Conservation (phyloP, 2,797 vertebrate species). For the Coendou prehensilis region DNA sequence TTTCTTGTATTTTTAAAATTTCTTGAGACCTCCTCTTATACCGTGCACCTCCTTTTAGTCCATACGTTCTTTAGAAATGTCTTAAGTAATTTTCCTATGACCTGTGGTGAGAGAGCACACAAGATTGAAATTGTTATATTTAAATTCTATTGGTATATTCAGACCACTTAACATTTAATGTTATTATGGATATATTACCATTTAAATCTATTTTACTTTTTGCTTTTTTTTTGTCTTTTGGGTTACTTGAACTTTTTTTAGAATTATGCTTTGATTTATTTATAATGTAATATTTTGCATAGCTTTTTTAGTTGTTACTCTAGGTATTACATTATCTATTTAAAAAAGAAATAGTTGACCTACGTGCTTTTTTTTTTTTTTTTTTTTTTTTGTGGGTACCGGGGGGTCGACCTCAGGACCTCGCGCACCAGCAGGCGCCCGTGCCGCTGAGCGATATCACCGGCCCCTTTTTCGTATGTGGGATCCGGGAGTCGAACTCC, state of each 20-base stretch:
- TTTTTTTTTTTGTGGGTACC: no score
- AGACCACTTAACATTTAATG: not conserved
- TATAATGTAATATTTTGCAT: not conserved
- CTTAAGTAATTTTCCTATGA: constrained; percentile 1
- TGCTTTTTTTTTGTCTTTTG: not conserved
- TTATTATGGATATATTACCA: not conserved
- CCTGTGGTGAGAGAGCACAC: not conserved
- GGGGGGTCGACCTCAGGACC: no score
- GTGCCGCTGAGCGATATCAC: no score
- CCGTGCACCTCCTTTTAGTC: not conserved
- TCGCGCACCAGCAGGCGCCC: no score
- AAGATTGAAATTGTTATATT: not conserved
- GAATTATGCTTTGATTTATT: constrained; percentile 30
- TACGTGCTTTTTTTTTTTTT: constrained; percentile 32
- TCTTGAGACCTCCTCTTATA: not conserved
- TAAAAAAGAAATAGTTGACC: not conserved
- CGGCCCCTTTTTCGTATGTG: no score
- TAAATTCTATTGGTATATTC: not conserved
- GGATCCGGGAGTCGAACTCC: no score
- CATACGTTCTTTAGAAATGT: not conserved
- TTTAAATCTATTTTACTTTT: not conserved
- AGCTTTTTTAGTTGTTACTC: not conserved
- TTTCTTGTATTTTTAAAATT: not conserved
- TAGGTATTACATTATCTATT: not conserved
- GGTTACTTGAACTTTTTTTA: constrained; percentile 8